Conservation (phyloP, 2,888 invertebrate species). For the Drosophila kambysellisi region DNA sequence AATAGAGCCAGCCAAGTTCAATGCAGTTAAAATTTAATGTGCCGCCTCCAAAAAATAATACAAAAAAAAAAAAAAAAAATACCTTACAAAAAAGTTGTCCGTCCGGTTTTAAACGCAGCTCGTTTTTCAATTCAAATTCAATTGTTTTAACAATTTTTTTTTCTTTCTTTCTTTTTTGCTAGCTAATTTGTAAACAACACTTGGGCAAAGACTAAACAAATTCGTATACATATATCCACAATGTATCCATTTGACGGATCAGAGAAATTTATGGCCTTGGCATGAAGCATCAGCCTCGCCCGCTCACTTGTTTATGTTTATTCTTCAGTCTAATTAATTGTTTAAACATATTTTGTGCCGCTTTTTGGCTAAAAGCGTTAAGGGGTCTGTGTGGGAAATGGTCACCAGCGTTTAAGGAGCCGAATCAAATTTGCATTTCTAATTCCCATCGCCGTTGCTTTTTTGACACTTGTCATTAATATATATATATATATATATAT, state of each 20-base stretch:
- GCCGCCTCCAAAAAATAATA: slow-evolving; percentile 1
- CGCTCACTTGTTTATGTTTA: slow-evolving; percentile 62
- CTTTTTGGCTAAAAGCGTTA: neutral
- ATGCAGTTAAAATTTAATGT: slow-evolving; percentile 63
- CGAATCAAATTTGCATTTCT: slow-evolving; percentile 33
- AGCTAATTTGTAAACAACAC: slow-evolving; percentile 69
- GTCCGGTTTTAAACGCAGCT: slow-evolving; percentile 20
- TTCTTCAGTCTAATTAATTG: slow-evolving; percentile 69
- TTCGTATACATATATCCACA: slow-evolving; percentile 20
- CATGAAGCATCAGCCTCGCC: slow-evolving; percentile 25
- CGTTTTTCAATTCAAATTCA: slow-evolving; percentile 42
- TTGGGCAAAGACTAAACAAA: slow-evolving; percentile 70
- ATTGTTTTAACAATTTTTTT: slow-evolving; percentile 54
- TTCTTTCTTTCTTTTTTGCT: slow-evolving; percentile 11
- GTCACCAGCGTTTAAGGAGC: slow-evolving; percentile 6
- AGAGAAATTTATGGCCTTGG: slow-evolving; percentile 40
- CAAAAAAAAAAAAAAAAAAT: neutral
- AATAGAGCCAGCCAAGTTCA: slow-evolving; percentile 42
- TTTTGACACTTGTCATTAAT: slow-evolving; percentile 49
- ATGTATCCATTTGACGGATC: slow-evolving; percentile 10
- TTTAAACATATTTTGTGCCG: slow-evolving; percentile 64
- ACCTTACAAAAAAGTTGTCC: slow-evolving; percentile 1
- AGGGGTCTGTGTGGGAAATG: slow-evolving; percentile 13
- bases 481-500: neutral
- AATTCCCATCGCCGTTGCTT: slow-evolving; percentile 14